phyloP scores from a whole-genome alignment of 2,888 invertebrate species.

The Apamea crenata region DNA sequence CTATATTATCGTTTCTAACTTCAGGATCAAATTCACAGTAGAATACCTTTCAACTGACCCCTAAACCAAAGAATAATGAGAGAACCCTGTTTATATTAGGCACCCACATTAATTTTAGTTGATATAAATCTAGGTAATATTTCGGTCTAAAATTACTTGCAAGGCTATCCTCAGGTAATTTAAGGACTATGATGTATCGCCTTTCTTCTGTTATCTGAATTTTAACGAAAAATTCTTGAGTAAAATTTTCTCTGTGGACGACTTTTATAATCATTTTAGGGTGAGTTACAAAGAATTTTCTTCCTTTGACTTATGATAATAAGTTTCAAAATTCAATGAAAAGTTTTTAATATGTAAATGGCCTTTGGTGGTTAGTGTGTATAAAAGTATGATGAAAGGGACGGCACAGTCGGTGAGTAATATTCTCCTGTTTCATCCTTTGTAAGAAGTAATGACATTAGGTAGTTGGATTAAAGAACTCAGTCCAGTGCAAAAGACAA shows the following conservation, averaged over 20 bases:
- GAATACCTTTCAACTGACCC: background rate
- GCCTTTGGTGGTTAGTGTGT: background rate
- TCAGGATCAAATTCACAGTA: conserved; percentile 4
- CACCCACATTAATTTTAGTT: conserved; percentile 49
- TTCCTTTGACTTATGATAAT: conserved; percentile 16
- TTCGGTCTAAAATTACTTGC: conserved; percentile 54
- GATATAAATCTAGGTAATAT: conserved; percentile 60
- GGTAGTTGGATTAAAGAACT: background rate
- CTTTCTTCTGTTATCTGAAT: conserved; percentile 51
- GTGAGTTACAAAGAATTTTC: conserved; percentile 21
- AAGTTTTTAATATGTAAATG: conserved; percentile 41
- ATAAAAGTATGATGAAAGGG: conserved; percentile 17
- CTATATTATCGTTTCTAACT: background rate
- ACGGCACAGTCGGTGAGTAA: background rate
- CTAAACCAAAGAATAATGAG: conserved; percentile 13
- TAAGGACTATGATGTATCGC: conserved; percentile 57
- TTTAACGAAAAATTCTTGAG: conserved; percentile 57
- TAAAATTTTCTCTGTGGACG: conserved; percentile 29
- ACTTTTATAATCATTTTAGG: conserved; percentile 41
- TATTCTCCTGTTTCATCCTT: background rate
- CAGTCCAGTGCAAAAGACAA: background rate
- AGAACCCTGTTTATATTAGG: conserved; percentile 33
- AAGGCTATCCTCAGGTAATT: conserved; percentile 61
- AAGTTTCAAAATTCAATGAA: conserved; percentile 38
- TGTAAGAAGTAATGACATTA: background rate